A percentile compares a stretch with the other conserved stretches of the same genome.
Evolutionary conservation across 2,797 vertebrate genomes (phyloP).

Genomic region (Decapterus maruadsi): DNA sequence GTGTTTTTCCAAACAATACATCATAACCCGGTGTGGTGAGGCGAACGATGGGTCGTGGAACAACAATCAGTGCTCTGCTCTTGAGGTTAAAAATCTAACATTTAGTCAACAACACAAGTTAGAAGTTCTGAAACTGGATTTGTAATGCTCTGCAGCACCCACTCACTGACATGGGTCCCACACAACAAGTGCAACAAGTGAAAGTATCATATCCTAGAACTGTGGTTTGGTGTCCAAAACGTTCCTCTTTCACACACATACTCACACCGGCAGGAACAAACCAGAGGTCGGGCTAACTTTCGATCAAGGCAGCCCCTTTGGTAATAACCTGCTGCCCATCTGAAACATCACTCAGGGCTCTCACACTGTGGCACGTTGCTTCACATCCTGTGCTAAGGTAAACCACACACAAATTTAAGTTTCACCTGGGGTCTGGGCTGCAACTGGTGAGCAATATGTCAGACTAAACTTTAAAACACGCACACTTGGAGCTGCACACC

Average conservation of each 20-base stretch:
- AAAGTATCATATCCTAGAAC: constrained; percentile 87
- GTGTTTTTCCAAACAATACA: neutral
- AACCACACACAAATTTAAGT: constrained; percentile 68
- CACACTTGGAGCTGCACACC: constrained; percentile 35
- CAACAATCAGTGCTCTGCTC: neutral
- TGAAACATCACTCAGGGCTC: constrained; percentile 2
- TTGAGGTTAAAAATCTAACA: constrained; percentile 22
- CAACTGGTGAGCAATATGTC: constrained; percentile 43
- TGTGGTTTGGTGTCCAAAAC: constrained; percentile 77
- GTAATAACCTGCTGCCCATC: constrained; percentile 40
- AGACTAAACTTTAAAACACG: constrained; percentile 14
- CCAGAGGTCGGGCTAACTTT: constrained; percentile 29
- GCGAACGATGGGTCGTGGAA: neutral
- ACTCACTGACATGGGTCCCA: constrained; percentile 48
- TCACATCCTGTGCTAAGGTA: constrained; percentile 70
- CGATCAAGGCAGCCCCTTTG: constrained; percentile 7
- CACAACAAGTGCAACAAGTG: constrained; percentile 72
- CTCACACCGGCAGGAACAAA: constrained; percentile 33
- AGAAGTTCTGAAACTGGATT: constrained; percentile 66
- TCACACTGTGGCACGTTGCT: constrained; percentile 23
- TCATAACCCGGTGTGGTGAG: neutral
- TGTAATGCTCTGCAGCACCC: constrained; percentile 52
- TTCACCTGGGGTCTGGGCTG: constrained; percentile 66
- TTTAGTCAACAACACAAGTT: constrained; percentile 47
- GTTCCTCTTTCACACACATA: constrained; percentile 85